Conservation (phyloP, 2,888 invertebrate species). For the Thereva unica region DNA sequence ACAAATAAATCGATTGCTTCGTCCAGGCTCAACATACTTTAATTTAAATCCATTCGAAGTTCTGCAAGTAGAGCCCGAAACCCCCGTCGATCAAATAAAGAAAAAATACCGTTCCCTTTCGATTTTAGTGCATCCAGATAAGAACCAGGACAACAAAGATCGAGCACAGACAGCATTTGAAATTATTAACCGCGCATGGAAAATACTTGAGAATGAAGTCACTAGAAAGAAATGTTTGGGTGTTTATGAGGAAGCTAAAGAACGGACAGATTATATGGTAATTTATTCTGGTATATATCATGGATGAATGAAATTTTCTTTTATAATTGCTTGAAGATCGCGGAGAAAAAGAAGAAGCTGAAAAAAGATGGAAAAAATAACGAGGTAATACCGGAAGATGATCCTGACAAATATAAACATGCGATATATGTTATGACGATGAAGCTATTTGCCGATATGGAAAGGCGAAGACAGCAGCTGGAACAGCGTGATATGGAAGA, state of each 20-base stretch:
- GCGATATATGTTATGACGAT: constrained; percentile 98
- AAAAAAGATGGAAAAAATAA: constrained; percentile 84
- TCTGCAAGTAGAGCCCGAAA: constrained; percentile 88
- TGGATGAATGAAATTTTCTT: background rate
- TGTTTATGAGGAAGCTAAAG: constrained; percentile 96
- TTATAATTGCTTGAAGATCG: constrained; percentile 65
- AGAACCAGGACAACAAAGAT: constrained; percentile 94
- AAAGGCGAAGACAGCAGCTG: constrained; percentile 83
- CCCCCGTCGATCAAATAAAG: constrained; percentile 88
- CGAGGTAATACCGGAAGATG: constrained; percentile 83
- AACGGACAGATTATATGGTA: constrained; percentile 91
- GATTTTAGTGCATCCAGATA: constrained; percentile 98
- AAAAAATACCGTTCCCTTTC: constrained; percentile 96
- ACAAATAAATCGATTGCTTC: constrained; percentile 92
- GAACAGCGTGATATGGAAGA: constrained; percentile 92
- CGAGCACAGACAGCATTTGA: constrained; percentile 92
- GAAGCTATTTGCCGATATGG: constrained; percentile 97
- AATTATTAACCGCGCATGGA: constrained; percentile 93
- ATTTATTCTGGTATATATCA: constrained; percentile 31
- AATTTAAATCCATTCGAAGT: constrained; percentile 96
- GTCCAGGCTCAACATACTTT: constrained; percentile 98
- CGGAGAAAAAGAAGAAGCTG: constrained; percentile 90
- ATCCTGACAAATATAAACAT: constrained; percentile 83
- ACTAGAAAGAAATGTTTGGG: constrained; percentile 92
- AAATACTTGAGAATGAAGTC: constrained; percentile 92